Conservation (phyloP, 2,888 invertebrate species). For the Trissoscelio sp. region DNA sequence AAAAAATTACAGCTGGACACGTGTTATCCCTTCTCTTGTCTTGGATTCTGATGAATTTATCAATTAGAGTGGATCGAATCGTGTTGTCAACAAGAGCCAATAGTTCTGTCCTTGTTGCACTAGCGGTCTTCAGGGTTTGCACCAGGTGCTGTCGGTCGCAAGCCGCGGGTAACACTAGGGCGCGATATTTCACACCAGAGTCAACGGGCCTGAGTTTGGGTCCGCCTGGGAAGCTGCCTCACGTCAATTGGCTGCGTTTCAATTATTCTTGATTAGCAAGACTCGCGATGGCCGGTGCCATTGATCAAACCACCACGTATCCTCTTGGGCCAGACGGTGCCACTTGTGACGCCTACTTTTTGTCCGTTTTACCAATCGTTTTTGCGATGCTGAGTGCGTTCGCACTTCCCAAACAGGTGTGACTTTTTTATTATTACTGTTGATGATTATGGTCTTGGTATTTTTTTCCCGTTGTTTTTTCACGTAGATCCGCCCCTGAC, state of each 20-base stretch:
- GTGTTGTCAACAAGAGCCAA: slow-evolving; percentile 69
- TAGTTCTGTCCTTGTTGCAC: slow-evolving; percentile 57
- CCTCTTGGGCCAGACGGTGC: slow-evolving; percentile 54
- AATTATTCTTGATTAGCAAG: slow-evolving; percentile 76
- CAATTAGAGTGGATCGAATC: slow-evolving; percentile 74
- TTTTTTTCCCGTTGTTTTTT: slow-evolving; percentile 1
- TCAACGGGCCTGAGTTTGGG: slow-evolving; percentile 66
- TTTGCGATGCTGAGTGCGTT: slow-evolving; percentile 30
- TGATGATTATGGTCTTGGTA: background rate
- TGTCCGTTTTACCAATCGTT: slow-evolving; percentile 57
- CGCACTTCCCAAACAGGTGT: slow-evolving; percentile 33
- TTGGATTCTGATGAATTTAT: slow-evolving; percentile 71
- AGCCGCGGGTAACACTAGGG: slow-evolving; percentile 82
- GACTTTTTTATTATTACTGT: slow-evolving; percentile 38
- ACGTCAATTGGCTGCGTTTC: slow-evolving; percentile 68
- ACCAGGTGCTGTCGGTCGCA: slow-evolving; percentile 69
- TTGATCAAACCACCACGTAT: slow-evolving; percentile 32
- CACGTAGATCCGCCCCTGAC: slow-evolving; percentile 8
- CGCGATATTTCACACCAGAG: slow-evolving; percentile 83
- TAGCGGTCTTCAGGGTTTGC: slow-evolving; percentile 37
- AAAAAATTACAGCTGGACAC: slow-evolving; percentile 9
- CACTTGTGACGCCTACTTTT: slow-evolving; percentile 55
- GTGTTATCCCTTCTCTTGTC: slow-evolving; percentile 32
- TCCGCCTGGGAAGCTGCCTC: slow-evolving; percentile 61
- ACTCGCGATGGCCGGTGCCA: slow-evolving; percentile 64